Conservation (phyloP, 2,888 invertebrate genomes). For the Lasioglossum villosulum region DNA sequence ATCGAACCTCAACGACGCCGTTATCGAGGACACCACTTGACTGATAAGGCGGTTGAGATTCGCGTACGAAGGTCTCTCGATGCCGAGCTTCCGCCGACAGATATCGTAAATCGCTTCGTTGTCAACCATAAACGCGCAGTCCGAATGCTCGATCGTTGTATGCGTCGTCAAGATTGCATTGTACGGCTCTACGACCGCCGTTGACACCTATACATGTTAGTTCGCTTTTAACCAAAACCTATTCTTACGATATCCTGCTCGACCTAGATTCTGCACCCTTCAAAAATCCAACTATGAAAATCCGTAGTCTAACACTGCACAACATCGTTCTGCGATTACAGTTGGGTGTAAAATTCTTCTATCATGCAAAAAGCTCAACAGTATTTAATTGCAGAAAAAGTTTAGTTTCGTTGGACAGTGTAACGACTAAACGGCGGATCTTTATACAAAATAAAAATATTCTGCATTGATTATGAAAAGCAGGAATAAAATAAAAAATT, state of each 20-base stretch:
- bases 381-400: too few relatives aligned
- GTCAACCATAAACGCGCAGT: constrained; percentile 97
- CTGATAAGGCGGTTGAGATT: constrained; percentile 94
- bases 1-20: constrained; percentile 87
- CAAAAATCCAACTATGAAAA: neutral
- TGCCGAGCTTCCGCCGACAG: constrained; percentile 93
- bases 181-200: constrained; percentile 97
- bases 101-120: constrained; percentile 98
- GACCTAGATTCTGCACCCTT: neutral
- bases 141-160: constrained; percentile 93
- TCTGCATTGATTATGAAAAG: too few relatives aligned
- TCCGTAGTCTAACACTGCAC: neutral
- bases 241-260: neutral
- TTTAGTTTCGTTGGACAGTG: too few relatives aligned
- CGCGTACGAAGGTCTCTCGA: constrained; percentile 93
- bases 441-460: too few relatives aligned
- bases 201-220: constrained; percentile 89
- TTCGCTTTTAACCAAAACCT: neutral
- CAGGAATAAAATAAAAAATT: too few relatives aligned
- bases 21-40: constrained; percentile 87
- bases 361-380: too few relatives aligned
- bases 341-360: too few relatives aligned
- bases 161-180: constrained; percentile 96
- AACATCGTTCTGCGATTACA: too few relatives aligned
- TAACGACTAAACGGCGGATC: too few relatives aligned